These are phyloP conservation scores for Cephus pulcher DNA, from an alignment of 2,888 invertebrate species.

Conservation along the genomic window DNA sequence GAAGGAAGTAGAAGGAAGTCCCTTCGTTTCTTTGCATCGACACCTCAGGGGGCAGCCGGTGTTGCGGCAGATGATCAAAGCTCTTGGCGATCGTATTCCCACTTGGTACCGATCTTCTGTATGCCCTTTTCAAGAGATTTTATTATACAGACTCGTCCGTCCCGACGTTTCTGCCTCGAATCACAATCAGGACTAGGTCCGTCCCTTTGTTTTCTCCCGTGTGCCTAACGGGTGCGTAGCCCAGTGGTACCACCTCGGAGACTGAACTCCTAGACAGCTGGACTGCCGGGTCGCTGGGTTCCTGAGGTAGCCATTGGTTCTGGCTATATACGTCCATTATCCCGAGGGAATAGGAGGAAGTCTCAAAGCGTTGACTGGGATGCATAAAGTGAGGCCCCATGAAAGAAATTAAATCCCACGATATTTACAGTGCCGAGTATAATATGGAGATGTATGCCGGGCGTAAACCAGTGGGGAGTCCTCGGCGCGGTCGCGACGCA, in stretches of 20 bases:
- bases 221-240: not conserved
- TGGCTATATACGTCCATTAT: not conserved
- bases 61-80: slow-evolving; percentile 46
- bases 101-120: slow-evolving; percentile 52
- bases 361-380: not conserved
- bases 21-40: slow-evolving; percentile 41
- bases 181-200: slow-evolving; percentile 46
- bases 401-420: slow-evolving; percentile 47
- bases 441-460: slow-evolving; percentile 51
- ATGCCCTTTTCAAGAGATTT: slow-evolving; percentile 56
- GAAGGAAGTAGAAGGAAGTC: slow-evolving; percentile 43
- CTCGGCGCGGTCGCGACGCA: slow-evolving; percentile 45
- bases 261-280: not conserved
- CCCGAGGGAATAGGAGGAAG: not conserved
- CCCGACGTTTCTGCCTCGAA: slow-evolving; percentile 50
- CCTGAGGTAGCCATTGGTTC: not conserved
- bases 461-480: slow-evolving; percentile 63
- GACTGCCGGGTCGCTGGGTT: not conserved
- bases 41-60: slow-evolving; percentile 28
- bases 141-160: slow-evolving; percentile 51
- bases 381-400: slow-evolving; percentile 22
- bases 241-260: not conserved
- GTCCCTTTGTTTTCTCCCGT: slow-evolving; percentile 20
- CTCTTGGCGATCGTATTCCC: slow-evolving; percentile 39
- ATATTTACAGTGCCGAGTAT: slow-evolving; percentile 54